These are phyloP conservation scores for Stichopus chloronotus DNA, from an alignment of 35 echinoderm and acorn worm genomes.

Conservation along the genomic window DNA sequence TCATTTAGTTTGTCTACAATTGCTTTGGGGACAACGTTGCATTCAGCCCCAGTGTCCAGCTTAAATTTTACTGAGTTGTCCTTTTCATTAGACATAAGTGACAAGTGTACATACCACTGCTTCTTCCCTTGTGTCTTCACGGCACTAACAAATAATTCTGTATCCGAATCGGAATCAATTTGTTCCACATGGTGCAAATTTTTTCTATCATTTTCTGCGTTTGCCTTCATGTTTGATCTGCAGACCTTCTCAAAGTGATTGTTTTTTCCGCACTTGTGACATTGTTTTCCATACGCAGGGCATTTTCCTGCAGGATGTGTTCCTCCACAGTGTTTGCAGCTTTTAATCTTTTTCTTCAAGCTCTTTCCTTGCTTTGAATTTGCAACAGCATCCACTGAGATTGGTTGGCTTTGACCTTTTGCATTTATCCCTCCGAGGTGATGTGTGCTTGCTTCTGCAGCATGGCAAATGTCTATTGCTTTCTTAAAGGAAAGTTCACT, in stretches of 20 bases:
- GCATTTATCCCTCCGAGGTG: background rate
- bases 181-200: background rate
- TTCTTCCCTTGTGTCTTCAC: background rate
- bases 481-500: background rate
- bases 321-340: conserved; percentile 16
- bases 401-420: background rate
- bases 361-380: background rate
- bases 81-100: background rate
- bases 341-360: background rate
- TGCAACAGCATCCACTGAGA: background rate
- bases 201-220: background rate
- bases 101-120: background rate
- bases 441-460: background rate
- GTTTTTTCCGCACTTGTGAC: background rate
- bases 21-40: background rate
- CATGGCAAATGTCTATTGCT: conserved; percentile 26
- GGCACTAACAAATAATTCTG: conserved; percentile 7
- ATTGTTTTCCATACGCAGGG: conserved; percentile 24
- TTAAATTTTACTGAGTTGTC: conserved; percentile 1
- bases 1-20: background rate
- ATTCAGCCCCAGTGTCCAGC: conserved; percentile 9
- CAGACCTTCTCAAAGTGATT: background rate
- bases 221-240: background rate
- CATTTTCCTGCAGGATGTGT: background rate
- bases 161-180: background rate